Percentiles rank a stretch among this genome's conserved stretches.
Evolutionary conservation across 2,797 vertebrate species (phyloP).

Genomic region (Chiroxiphia lanceolata): DNA sequence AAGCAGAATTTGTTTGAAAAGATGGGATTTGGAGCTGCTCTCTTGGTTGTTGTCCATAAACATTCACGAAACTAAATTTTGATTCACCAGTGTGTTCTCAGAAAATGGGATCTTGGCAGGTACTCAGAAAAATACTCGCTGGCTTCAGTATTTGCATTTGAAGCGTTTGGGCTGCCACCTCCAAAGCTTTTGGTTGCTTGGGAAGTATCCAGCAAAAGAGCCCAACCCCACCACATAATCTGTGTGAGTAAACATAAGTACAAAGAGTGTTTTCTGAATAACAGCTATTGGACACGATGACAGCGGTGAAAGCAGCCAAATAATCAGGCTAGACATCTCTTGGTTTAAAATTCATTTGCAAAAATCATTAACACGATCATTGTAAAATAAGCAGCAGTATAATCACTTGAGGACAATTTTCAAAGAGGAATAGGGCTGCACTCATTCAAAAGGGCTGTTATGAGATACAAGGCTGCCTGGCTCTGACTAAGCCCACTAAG

Average conservation of each 20-base stretch:
- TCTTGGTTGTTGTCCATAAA: slow-evolving; percentile 51
- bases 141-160: slow-evolving; percentile 22
- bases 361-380: slow-evolving; percentile 55
- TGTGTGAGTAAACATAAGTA: slow-evolving; percentile 54
- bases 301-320: slow-evolving; percentile 44
- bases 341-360: slow-evolving; percentile 56
- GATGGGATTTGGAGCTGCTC: slow-evolving; percentile 15
- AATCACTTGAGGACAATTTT: slow-evolving; percentile 23
- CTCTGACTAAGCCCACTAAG: neutral
- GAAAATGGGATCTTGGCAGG: slow-evolving; percentile 50
- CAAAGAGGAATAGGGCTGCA: slow-evolving; percentile 24
- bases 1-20: neutral
- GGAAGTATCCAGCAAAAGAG: slow-evolving; percentile 25
- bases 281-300: slow-evolving; percentile 9
- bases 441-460: neutral
- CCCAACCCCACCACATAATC: slow-evolving; percentile 17
- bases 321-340: slow-evolving; percentile 53
- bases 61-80: slow-evolving; percentile 43
- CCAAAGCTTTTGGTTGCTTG: slow-evolving; percentile 44
- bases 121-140: neutral
- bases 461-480: neutral
- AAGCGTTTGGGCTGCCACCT: slow-evolving; percentile 29
- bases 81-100: slow-evolving; percentile 26
- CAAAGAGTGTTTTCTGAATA: slow-evolving; percentile 42
- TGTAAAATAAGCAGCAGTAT: slow-evolving; percentile 48